Percentiles rank a stretch among this genome's conserved stretches.
Conservation (phyloP, 2,113 vertebrate species). For the Trochalopteron elliotii region DNA sequence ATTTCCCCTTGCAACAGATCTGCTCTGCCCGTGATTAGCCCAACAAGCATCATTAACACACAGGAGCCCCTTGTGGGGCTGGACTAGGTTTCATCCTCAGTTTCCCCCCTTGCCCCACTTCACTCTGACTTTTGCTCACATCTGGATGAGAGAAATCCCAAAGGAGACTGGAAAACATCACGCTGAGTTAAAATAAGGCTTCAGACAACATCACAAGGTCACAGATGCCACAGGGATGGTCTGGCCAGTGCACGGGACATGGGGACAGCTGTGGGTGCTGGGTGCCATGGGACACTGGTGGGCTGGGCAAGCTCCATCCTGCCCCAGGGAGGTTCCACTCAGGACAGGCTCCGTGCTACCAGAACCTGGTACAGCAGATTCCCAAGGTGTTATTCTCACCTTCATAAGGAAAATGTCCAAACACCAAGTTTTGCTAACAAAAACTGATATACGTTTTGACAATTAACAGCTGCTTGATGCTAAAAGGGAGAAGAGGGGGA, state of each 20-base stretch:
- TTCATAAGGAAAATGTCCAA: neutral
- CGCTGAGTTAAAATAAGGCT: neutral
- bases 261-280: neutral
- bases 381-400: neutral
- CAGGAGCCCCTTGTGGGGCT: neutral
- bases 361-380: neutral
- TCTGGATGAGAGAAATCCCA: neutral
- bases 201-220: neutral
- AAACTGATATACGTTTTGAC: neutral
- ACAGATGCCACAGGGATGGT: accelerated
- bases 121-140: neutral
- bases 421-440: neutral
- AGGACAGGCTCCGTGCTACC: accelerated
- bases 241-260: neutral
- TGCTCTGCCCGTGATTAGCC: neutral
- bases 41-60: neutral
- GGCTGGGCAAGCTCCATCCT: neutral
- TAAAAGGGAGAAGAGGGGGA: neutral
- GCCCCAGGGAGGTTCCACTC: neutral
- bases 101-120: neutral
- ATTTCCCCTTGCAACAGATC: neutral
- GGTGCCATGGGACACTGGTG: neutral
- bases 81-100: neutral
- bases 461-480: constrained; percentile 1
- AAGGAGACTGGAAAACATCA: neutral